These are phyloP conservation scores for Gorsachius goisagi DNA, from an alignment of 2,113 vertebrate genomes.

Conservation along the genomic window DNA sequence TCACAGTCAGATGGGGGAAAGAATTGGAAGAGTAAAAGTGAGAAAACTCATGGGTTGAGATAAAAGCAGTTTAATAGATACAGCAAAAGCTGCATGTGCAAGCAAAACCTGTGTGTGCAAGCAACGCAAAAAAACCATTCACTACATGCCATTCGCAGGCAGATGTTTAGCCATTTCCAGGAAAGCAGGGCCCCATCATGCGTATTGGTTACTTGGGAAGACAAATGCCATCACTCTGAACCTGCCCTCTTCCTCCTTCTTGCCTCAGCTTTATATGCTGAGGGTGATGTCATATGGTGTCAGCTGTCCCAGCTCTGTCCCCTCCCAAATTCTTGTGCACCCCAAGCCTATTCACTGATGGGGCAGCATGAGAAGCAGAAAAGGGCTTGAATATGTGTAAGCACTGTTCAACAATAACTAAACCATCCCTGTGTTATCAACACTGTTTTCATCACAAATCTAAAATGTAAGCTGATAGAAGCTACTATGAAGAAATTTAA, in stretches of 20 bases:
- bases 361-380: too few species aligned
- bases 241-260: neutral
- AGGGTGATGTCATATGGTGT: neutral
- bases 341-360: too few species aligned
- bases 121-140: neutral
- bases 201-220: accelerated
- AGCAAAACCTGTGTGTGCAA: neutral
- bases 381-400: too few species aligned
- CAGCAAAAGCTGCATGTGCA: neutral
- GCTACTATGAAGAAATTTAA: too few species aligned
- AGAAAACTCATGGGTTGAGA: neutral
- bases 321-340: too few species aligned
- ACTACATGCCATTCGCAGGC: accelerated
- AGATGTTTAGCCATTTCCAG: neutral
- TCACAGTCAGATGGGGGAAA: neutral
- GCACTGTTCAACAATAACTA: too few species aligned
- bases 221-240: neutral
- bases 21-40: neutral
- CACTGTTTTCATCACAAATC: too few species aligned
- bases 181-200: neutral
- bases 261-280: neutral
- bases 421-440: too few species aligned
- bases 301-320: too few species aligned
- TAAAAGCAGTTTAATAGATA: neutral
- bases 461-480: too few species aligned